phyloP scores from a whole-genome alignment of 2,113 vertebrate species.

The Rattus rattus region DNA sequence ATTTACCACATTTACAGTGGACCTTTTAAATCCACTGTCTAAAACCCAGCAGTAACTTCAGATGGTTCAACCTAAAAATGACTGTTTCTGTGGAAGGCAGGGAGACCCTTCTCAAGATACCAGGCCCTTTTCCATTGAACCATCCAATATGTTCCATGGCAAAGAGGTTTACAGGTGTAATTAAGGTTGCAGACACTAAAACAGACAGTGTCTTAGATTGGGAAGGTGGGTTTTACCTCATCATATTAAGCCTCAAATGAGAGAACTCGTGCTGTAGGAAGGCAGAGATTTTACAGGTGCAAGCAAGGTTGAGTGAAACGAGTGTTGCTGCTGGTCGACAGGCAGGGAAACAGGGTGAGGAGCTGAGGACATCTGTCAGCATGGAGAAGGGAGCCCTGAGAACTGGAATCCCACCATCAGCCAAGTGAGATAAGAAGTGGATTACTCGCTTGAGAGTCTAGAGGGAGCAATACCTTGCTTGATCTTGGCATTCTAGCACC shows the following conservation, averaged over 20 bases:
- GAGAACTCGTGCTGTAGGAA: neutral
- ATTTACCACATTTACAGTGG: accelerated
- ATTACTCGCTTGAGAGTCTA: neutral
- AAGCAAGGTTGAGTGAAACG: neutral
- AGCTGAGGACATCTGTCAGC: neutral
- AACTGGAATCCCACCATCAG: neutral
- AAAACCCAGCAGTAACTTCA: neutral
- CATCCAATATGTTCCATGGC: neutral
- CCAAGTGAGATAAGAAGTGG: neutral
- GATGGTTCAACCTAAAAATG: neutral
- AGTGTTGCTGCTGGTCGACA: neutral
- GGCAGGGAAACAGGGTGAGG: neutral
- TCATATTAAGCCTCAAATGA: neutral
- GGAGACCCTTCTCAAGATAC: neutral
- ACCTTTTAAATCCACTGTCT: neutral
- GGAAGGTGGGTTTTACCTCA: neutral
- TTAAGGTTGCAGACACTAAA: neutral
- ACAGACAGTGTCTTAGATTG: neutral
- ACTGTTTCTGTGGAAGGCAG: neutral
- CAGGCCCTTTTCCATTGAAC: neutral
- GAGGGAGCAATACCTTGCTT: neutral
- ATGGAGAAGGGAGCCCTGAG: neutral
- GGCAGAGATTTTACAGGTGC: neutral
- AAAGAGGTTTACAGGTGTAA: slow-evolving; percentile 1
- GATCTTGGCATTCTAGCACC: neutral